These are phyloP conservation scores for Ceriagrion tenellum DNA, from an alignment of 2,888 invertebrate species.

Conservation along the genomic window DNA sequence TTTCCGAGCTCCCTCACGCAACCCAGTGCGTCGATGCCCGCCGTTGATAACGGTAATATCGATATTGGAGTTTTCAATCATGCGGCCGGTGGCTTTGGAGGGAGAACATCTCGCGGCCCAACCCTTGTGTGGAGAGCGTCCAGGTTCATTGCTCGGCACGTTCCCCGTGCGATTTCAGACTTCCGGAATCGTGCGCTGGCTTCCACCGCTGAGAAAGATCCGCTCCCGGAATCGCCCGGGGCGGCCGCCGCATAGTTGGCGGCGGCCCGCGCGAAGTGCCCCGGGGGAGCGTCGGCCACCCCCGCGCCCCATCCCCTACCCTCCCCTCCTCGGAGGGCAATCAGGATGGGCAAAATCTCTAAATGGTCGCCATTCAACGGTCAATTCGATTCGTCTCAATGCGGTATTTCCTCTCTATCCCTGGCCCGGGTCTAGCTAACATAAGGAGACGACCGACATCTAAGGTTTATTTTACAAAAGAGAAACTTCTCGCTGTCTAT, in stretches of 20 bases:
- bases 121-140: not conserved
- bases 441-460: too few species aligned
- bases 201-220: not conserved
- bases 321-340: too few species aligned
- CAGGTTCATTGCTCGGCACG: conserved; percentile 15
- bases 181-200: conserved; percentile 36
- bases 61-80: too few species aligned
- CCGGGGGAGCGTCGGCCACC: not conserved
- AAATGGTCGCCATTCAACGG: too few species aligned
- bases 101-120: not conserved
- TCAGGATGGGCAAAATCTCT: too few species aligned
- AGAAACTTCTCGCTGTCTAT: too few species aligned
- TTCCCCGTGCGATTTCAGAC: conserved; percentile 1
- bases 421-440: too few species aligned
- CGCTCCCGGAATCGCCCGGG: not conserved
- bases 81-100: not conserved
- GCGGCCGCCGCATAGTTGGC: not conserved
- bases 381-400: too few species aligned
- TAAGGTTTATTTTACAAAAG: too few species aligned
- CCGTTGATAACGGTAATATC: too few species aligned
- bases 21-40: too few species aligned
- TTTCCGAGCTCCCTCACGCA: not conserved
- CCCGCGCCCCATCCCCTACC: not conserved
- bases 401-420: too few species aligned
- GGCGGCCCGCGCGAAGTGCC: not conserved